Conservation (phyloP, 2,797 vertebrate species). For the Sebastolobus alascanus region DNA sequence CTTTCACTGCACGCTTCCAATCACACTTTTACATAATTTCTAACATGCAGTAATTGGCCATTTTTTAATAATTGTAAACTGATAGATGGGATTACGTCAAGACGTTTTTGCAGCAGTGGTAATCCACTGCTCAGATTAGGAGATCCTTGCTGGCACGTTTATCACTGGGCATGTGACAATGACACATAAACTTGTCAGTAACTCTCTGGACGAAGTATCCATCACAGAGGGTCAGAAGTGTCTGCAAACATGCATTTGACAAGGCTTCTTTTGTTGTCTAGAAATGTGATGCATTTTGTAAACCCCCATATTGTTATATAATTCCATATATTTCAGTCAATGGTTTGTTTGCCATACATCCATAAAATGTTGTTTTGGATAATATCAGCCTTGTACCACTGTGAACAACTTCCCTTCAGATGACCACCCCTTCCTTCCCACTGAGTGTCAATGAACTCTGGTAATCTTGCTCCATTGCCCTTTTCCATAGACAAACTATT, state of each 20-base stretch:
- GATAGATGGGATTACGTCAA: background rate
- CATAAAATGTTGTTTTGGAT: slow-evolving; percentile 45
- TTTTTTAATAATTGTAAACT: background rate
- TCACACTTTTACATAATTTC: background rate
- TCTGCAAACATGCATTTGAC: background rate
- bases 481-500: slow-evolving; percentile 60
- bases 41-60: background rate
- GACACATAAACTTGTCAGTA: slow-evolving; percentile 12
- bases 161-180: slow-evolving; percentile 20
- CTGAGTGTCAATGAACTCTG: slow-evolving; percentile 41
- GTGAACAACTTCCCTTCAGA: slow-evolving; percentile 45
- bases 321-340: background rate
- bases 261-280: background rate
- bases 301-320: background rate
- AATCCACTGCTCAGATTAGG: background rate
- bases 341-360: background rate
- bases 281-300: background rate
- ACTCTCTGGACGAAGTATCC: background rate
- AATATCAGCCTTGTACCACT: background rate
- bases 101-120: background rate
- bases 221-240: background rate
- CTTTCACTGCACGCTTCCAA: background rate
- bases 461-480: slow-evolving; percentile 51
- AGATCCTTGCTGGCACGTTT: background rate
- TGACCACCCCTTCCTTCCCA: background rate